Evolutionary conservation across 1,140 invertebrate genomes (phyloP), one percentile per base, ranked within the genome.

Genomic region (Steinernema feltiae): DNA sequence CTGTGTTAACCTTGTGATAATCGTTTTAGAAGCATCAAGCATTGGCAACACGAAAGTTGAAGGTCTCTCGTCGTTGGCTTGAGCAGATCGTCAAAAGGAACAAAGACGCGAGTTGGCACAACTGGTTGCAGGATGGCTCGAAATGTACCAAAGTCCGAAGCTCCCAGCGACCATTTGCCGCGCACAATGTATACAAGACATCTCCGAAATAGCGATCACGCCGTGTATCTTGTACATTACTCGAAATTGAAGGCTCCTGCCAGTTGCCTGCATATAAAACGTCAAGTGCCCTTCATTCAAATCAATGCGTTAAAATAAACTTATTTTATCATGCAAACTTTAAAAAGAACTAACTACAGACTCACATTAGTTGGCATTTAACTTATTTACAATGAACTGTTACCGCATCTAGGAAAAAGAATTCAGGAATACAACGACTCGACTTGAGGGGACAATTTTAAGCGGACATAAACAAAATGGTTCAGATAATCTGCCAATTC

Each of bases 391-490:
- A 63, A 46, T 12, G n/a, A 46, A 63, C 7, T n/a, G 24, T 15
- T n/a, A 63, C 7, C 12, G 15, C 15, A 63, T 12, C 41, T 46
- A 46, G 41, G n/a, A 12, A 12, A 46, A 46, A n/a, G 53, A 15
- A 27, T 7, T 63, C 53, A 63, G 24, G 53, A 32, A 18, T 81
- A 81, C 80, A 79, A 76, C 21, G 75, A 71, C 32, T 79, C 80
- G 69, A 73, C 72, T 30, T 75, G 35, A 17, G 80, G 46, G 2
- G 76, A 78, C 77, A 81, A 73, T 71, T 81, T 79, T 15, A 70
- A 29, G n/a, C 78, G 78, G 18, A 81, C 77, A 1, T 74, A 46
- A 21, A 81, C 76, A 41, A 81, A 81, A 48, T 75, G 71, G 35
- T 70, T 48, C 70, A 81, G 78, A 29, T 81, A 79, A 30, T 81